phyloP scores from a whole-genome alignment of 2,888 invertebrate species.

The Bellardia bayeri region DNA sequence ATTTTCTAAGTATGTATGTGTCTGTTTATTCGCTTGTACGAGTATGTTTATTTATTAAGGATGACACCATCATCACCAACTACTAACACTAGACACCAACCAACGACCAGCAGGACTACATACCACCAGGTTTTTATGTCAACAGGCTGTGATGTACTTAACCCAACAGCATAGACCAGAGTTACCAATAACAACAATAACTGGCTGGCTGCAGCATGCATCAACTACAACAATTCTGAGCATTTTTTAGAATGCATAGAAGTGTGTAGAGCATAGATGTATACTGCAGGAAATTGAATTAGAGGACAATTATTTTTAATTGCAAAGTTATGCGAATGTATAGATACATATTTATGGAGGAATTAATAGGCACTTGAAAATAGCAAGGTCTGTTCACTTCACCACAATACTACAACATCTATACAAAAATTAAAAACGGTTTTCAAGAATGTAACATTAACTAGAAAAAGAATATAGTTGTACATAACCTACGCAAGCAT shows the following conservation, averaged over 20 bases:
- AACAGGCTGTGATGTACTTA: constrained; percentile 58
- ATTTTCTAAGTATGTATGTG: constrained; percentile 17
- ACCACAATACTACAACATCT: not conserved
- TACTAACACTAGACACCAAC: constrained; percentile 38
- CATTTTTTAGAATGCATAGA: not conserved
- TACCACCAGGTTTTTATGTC: constrained; percentile 57
- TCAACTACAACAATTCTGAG: constrained; percentile 10
- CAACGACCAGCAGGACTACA: constrained; percentile 31
- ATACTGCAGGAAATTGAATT: constrained; percentile 22
- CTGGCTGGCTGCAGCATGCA: not conserved
- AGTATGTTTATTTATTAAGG: constrained; percentile 61
- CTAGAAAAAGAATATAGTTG: too few relatives aligned
- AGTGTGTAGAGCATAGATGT: not conserved
- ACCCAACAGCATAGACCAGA: constrained; percentile 41
- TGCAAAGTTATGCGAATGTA: not conserved
- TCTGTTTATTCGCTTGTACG: constrained; percentile 7
- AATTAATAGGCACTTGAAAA: not conserved
- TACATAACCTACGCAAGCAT: too few relatives aligned
- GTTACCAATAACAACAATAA: constrained; percentile 28
- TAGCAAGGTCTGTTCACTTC: too few relatives aligned
- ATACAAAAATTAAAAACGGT: too few relatives aligned
- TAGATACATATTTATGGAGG: not conserved
- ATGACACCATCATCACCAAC: constrained; percentile 49
- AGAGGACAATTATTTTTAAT: not conserved
- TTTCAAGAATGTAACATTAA: too few relatives aligned